Conservation (phyloP, 2,797 vertebrate species). For the Centropyge bicolor region DNA sequence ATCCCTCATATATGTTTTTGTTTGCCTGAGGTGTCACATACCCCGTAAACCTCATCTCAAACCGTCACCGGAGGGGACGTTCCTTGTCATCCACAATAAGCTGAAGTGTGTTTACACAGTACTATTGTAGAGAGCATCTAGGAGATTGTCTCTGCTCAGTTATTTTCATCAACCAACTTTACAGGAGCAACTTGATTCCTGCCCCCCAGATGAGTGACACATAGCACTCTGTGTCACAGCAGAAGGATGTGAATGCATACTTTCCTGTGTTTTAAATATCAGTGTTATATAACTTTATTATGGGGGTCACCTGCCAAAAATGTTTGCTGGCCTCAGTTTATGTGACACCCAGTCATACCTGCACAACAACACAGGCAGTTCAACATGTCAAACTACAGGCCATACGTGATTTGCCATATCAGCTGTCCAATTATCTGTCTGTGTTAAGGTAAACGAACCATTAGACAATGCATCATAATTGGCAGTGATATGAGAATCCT, state of each 20-base stretch:
- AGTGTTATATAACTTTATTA: conserved; percentile 27
- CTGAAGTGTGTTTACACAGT: neutral
- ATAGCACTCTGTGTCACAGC: neutral
- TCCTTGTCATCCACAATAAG: neutral
- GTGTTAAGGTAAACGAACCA: conserved; percentile 33
- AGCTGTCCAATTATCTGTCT: conserved; percentile 36
- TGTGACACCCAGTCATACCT: conserved; percentile 34
- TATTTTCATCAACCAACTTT: conserved; percentile 9
- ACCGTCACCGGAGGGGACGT: neutral
- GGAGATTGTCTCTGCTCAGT: neutral
- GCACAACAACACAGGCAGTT: conserved; percentile 20
- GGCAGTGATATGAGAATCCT: conserved; percentile 46
- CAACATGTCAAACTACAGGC: conserved; percentile 29
- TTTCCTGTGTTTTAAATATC: conserved; percentile 32
- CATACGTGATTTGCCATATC: conserved; percentile 23
- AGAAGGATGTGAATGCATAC: conserved; percentile 1
- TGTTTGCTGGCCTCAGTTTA: neutral
- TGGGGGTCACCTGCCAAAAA: conserved; percentile 28
- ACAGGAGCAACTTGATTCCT: conserved; percentile 23
- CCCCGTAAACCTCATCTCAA: neutral
- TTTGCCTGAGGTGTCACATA: neutral
- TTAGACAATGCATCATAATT: conserved; percentile 55
- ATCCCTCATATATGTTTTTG: neutral
- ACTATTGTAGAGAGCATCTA: neutral
- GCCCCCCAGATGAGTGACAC: conserved; percentile 6